phyloP scores from a whole-genome alignment of 2,888 invertebrate genomes.

The Tholera decimalis region DNA sequence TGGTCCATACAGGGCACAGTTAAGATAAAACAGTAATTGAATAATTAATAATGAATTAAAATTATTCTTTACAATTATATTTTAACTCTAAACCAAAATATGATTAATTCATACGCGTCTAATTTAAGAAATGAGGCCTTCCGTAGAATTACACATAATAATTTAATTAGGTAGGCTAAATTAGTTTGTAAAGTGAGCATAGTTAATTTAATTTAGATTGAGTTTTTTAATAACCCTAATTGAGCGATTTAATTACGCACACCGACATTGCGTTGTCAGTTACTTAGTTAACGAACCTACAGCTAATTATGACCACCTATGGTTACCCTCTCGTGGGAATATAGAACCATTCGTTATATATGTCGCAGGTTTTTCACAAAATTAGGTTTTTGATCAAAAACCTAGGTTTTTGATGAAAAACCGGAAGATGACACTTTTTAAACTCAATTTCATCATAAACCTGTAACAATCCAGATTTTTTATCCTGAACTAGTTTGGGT shows the following conservation, averaged over 20 bases:
- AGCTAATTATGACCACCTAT: slow-evolving; percentile 60
- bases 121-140: slow-evolving; percentile 55
- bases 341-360: slow-evolving; percentile 43
- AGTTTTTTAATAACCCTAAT: slow-evolving; percentile 75
- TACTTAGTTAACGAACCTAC: slow-evolving; percentile 60
- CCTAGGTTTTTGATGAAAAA: too few relatives aligned
- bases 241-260: slow-evolving; percentile 73
- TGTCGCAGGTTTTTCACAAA: too few relatives aligned
- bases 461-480: too few relatives aligned
- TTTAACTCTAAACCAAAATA: slow-evolving; percentile 27
- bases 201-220: slow-evolving; percentile 73
- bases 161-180: slow-evolving; percentile 69
- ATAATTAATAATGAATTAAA: slow-evolving; percentile 11
- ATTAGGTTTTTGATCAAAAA: too few relatives aligned
- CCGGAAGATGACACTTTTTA: too few relatives aligned
- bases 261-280: slow-evolving; percentile 57
- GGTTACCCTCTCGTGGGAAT: slow-evolving; percentile 52
- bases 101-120: slow-evolving; percentile 47
- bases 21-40: background rate
- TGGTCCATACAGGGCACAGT: background rate
- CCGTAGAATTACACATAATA: slow-evolving; percentile 49
- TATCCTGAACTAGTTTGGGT: too few relatives aligned
- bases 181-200: slow-evolving; percentile 74
- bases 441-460: too few relatives aligned
- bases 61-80: slow-evolving; percentile 8